phyloP scores from a whole-genome alignment of 2,888 invertebrate species.

The Spilosoma lubricipeda region DNA sequence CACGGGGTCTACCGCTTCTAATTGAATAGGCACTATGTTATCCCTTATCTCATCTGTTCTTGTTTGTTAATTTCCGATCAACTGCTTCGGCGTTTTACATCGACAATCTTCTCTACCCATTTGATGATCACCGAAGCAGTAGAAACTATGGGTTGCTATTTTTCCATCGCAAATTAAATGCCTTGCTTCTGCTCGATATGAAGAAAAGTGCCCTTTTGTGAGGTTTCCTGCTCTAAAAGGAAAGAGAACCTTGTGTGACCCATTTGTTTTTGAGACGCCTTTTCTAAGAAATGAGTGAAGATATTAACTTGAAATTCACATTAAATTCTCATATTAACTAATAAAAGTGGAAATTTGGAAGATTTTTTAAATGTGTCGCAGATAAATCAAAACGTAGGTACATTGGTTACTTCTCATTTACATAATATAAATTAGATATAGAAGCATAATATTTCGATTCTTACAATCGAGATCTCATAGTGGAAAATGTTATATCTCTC shows the following conservation, averaged over 20 bases:
- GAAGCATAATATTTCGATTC: background rate
- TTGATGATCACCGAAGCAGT: background rate
- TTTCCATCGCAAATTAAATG: background rate
- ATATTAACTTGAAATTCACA: background rate
- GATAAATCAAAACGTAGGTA: background rate
- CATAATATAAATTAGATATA: too few species aligned
- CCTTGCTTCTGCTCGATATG: background rate
- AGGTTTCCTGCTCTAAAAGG: background rate
- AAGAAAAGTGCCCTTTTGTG: background rate
- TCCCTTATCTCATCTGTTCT: slow-evolving; percentile 76
- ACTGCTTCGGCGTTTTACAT: slow-evolving; percentile 65
- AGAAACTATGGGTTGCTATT: background rate
- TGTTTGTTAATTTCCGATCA: slow-evolving; percentile 77
- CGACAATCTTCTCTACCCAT: slow-evolving; percentile 24
- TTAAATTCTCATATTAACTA: background rate
- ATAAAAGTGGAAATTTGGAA: background rate
- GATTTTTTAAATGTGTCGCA: background rate
- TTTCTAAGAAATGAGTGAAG: background rate
- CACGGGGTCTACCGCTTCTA: slow-evolving; percentile 72
- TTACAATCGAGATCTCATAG: background rate
- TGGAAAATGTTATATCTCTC: background rate
- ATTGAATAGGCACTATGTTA: slow-evolving; percentile 71
- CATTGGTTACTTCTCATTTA: background rate
- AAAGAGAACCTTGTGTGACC: background rate
- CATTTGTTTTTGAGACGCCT: background rate